Base-by-base conservation (phyloP, 2,888 invertebrate species). In the Tetragnatha montana region DNA sequence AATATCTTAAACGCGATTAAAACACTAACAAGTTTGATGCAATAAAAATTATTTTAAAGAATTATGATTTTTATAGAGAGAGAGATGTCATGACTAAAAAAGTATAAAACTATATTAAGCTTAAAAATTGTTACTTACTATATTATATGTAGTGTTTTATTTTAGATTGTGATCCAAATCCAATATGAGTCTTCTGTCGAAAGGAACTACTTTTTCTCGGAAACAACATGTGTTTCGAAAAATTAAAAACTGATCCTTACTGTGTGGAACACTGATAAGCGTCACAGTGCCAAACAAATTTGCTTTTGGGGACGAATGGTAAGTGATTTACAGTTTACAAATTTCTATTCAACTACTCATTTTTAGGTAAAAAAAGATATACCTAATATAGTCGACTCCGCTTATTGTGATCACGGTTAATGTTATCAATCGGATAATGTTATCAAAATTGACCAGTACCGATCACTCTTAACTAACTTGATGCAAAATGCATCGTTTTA, bases 231-330 rank as follows among this genome's bases (percentile, higher is more conserved):
- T 22, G 17, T 21, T 68, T 81, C 71, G 50, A 8, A 21, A 68
- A 49, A 21, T 75, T 87, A 81, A 87, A 76, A 69, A 75, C 8
- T 21, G 60, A 60, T 35, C 17, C 35, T 69, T 21, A 74, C 68
- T 8, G 8, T 68, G 60, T 6, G 68, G 47, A 69, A 49, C 21
- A 8, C 21, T 70, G 70, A 49, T 47, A n/a, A 75, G 21, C 81
- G 10, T 74, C 21, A 74, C 60, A 49, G 19, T 49, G 17, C 22
- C 75, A 69, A 76, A 74, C 75, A 21, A 88, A 69, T 84, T 80
- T 84, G 74, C 84, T 84, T 69, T 79, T 69, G 69, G 83, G 84
- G 84, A 88, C 47, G 88, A 84, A 79, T 76, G 83, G 88, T 88
- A 50, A 88, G 88, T 83, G 70, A 7, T 12, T 49, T 6, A 71